Evolutionary conservation across 2,888 invertebrate genomes (phyloP).

Genomic region (Campopleginae sp.): DNA sequence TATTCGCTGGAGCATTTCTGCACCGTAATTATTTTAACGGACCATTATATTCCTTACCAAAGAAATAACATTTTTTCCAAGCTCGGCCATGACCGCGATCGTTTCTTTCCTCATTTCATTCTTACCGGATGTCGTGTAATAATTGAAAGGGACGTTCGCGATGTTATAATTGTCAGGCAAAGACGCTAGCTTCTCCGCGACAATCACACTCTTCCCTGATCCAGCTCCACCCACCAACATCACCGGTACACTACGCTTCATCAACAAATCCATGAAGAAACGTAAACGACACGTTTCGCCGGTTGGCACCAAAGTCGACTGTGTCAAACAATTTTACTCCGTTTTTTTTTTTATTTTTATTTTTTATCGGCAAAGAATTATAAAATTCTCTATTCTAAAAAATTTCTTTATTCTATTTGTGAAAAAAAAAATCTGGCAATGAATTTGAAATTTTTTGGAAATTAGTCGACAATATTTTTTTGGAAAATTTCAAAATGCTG

Average conservation of each 20-base stretch:
- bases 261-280: constrained; percentile 94
- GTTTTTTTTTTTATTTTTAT: too few relatives aligned
- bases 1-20: constrained; percentile 94
- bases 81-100: background rate
- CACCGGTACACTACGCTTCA: constrained; percentile 91
- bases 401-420: too few relatives aligned
- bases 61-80: background rate
- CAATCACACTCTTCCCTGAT: constrained; percentile 96
- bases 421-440: too few relatives aligned
- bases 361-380: too few relatives aligned
- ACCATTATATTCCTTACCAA: background rate
- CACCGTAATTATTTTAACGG: constrained; percentile 49
- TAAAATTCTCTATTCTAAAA: too few relatives aligned
- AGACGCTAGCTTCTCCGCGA: constrained; percentile 91
- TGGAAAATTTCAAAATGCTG: too few relatives aligned
- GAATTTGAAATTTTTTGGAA: too few relatives aligned
- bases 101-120: background rate
- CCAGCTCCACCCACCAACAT: constrained; percentile 97
- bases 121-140: constrained; percentile 94
- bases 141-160: constrained; percentile 96
- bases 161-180: constrained; percentile 92
- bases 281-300: constrained; percentile 94
- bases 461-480: too few relatives aligned
- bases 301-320: constrained; percentile 94
- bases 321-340: constrained; percentile 32